Evolutionary conservation across 2,888 invertebrate genomes (phyloP).

Genomic region (Didymodactylos carnosus): DNA sequence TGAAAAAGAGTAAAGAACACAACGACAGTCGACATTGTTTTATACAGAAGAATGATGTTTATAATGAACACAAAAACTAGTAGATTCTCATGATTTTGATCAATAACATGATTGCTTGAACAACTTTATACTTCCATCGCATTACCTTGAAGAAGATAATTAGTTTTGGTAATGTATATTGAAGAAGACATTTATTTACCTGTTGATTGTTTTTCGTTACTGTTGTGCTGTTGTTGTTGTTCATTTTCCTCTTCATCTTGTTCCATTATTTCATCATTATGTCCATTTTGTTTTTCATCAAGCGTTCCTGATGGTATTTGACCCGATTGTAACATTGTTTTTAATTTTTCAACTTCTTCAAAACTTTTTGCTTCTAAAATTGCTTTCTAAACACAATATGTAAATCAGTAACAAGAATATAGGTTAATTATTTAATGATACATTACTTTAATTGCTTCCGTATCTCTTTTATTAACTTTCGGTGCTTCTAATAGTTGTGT

Average conservation of each 20-base stretch:
- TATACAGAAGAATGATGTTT: no score
- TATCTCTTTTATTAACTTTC: neutral
- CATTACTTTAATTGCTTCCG: constrained; percentile 7
- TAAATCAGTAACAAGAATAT: neutral
- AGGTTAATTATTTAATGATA: neutral
- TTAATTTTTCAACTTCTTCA: constrained; percentile 11
- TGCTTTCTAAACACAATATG: neutral
- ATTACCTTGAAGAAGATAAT: neutral
- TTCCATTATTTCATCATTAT: neutral
- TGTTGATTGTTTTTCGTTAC: neutral
- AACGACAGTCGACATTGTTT: no score
- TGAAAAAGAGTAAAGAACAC: no score
- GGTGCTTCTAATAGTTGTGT: neutral
- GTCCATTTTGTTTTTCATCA: no score
- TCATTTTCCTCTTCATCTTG: no score
- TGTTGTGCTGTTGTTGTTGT: no score
- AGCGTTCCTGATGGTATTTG: no score
- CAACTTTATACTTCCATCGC: neutral
- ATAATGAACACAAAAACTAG: no score
- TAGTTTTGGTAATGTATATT: neutral
- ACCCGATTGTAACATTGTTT: constrained; percentile 7
- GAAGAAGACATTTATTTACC: neutral
- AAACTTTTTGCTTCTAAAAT: constrained; percentile 10
- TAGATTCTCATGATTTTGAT: no score
- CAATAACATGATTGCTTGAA: no score